Base-by-base conservation (phyloP, 2,797 vertebrate species). In the Aotus griseimembra region DNA sequence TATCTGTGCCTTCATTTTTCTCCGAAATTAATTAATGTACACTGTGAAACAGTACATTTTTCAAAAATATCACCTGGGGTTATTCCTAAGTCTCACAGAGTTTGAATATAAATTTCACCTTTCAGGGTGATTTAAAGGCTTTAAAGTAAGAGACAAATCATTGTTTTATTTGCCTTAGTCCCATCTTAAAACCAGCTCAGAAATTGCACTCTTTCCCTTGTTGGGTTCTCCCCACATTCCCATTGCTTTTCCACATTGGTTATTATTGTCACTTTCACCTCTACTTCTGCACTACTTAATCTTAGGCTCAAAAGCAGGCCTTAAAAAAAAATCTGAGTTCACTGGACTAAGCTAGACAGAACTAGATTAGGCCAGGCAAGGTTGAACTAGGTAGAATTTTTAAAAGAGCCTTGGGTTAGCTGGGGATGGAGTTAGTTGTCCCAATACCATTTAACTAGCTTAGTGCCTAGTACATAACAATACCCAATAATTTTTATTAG, bases 21-120 rank as follows among this genome's bases (percentile, higher is more conserved):
- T 55, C 8, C 5, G 0, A 70, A 28, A 26, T 55, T 30, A 73
- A 92, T 17, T 1, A 88, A 86, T 44, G n/a, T 13, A n/a, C 86
- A 77, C 36, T 97, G 73, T 72, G 22, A 85, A 91, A 93, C 7
- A 91, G 44, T 46, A 46, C 28, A 22, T 77, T 90, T 93, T 72
- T 57, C 0, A 8, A 15, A 46, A 91, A 80, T 80, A 48, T 67
- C 36, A 58, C 1, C 14, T 36, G 48, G 19, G 11, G 30, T 58
- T 92, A 77, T 73, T 41, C 33, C 10, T 28, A 30, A 26, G 19
- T 91, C 73, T 89, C 61, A 88, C 12, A 81, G 22, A 76, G 44
- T 58, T 75, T 75, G 17, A 67, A 67, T 84, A 84, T 26, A 87
- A 55, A 75, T 80, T 95, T 44, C 36, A 77, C 41, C 88, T 90